Conservation (phyloP, 2,888 invertebrate species). For the Drosophila mulleri region DNA sequence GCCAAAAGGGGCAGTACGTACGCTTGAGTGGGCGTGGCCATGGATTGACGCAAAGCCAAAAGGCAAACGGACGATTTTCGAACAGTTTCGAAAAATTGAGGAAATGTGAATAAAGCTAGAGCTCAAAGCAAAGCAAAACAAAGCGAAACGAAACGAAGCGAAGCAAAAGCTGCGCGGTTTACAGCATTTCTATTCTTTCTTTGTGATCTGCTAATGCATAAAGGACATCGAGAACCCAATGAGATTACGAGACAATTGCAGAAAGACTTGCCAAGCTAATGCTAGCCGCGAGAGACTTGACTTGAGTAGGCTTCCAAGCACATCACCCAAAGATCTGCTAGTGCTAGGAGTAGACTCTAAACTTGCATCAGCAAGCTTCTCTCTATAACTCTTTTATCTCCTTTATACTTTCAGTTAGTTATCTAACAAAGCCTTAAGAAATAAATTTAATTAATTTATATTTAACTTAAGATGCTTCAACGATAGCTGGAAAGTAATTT, state of each 20-base stretch:
- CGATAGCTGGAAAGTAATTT: too few relatives aligned
- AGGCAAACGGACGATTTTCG: slow-evolving; percentile 42
- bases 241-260: neutral
- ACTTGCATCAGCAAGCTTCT: too few relatives aligned
- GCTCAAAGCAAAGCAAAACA: slow-evolving; percentile 19
- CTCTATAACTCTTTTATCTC: too few relatives aligned
- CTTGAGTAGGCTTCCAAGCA: too few relatives aligned
- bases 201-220: slow-evolving; percentile 1
- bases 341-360: too few relatives aligned
- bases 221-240: neutral
- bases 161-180: slow-evolving; percentile 30
- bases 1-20: neutral
- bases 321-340: too few relatives aligned
- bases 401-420: too few relatives aligned
- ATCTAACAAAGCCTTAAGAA: too few relatives aligned
- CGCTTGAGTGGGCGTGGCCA: neutral
- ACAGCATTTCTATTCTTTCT: slow-evolving; percentile 1
- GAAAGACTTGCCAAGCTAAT: neutral
- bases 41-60: slow-evolving; percentile 42
- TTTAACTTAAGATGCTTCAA: too few relatives aligned
- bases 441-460: too few relatives aligned
- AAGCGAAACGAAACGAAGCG: neutral
- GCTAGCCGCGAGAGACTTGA: neutral
- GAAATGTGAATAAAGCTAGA: slow-evolving; percentile 3
- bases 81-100: neutral